A percentile compares a stretch with the other conserved stretches of the same genome.
Evolutionary conservation across 2,797 vertebrate genomes (phyloP).

Genomic region (Enteromius unitaeniatus): DNA sequence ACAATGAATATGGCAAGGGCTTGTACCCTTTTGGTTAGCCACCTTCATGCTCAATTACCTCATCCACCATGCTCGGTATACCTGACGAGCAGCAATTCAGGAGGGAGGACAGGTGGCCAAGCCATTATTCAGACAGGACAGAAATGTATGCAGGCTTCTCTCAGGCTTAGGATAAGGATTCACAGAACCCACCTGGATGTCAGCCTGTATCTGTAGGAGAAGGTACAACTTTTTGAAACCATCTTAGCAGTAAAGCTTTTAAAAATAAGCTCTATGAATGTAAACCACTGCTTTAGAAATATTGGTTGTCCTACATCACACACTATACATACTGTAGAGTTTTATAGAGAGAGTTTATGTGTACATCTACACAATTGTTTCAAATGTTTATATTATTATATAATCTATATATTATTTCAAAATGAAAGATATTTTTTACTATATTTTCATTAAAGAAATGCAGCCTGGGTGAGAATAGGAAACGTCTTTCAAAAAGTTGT

Average conservation of each 20-base stretch:
- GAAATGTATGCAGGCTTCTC: constrained; percentile 55
- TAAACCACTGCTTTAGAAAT: background rate
- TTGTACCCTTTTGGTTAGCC: constrained; percentile 71
- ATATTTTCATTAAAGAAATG: background rate
- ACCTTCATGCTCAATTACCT: constrained; percentile 76
- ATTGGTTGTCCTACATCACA: constrained; percentile 1
- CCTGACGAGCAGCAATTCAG: constrained; percentile 68
- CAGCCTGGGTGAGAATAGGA: background rate
- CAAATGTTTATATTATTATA: background rate
- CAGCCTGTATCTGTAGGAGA: constrained; percentile 28
- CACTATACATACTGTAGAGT: background rate
- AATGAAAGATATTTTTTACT: background rate
- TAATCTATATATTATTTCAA: no score
- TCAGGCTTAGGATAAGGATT: constrained; percentile 52
- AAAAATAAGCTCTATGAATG: background rate
- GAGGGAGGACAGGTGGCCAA: constrained; percentile 65
- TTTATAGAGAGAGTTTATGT: background rate
- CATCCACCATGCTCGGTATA: constrained; percentile 66
- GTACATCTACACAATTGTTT: background rate
- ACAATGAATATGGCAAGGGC: constrained; percentile 60
- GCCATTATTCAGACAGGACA: constrained; percentile 54
- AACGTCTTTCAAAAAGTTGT: background rate
- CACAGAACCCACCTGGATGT: constrained; percentile 42
- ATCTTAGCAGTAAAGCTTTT: constrained; percentile 26
- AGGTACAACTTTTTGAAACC: background rate